Evolutionary conservation across 2,113 vertebrate genomes (phyloP), one percentile per base, ranked within the genome.

Genomic region (Accipiter cooperii): DNA sequence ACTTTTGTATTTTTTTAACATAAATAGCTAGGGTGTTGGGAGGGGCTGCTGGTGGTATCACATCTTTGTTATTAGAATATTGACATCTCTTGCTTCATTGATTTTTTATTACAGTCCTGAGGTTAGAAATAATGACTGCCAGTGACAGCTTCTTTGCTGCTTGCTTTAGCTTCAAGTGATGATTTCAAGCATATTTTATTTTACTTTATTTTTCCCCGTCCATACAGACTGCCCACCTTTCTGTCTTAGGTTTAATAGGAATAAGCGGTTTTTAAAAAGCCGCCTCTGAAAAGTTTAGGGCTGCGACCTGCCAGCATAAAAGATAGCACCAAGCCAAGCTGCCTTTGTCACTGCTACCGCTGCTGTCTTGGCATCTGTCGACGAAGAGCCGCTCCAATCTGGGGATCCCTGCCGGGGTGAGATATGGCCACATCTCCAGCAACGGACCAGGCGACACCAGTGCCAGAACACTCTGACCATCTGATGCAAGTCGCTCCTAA

Each of bases 401-500:
- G 95, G 97, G 97, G 90, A 65, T 98, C 97, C 98, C 98, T 96
- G 98, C 98, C 96, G 98, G 61, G 98, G 98, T 95, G 98, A 97
- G 98, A 98, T 95, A 98, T 96, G 98, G 98, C 98, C 97, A 93
- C 76, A 95, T 98, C 98, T 98, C 98, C 97, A 95, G 42, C 89
- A 88, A 97, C 20, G 95, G 97, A 61, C 96, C 98, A 96, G 96
- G 97, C 97, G 78, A 97, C 98, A 98, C 98, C 95, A 87, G 97
- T 97, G 98, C 99, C 98, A 98, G 98, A 98, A 98, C 98, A 96
- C 97, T 98, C 97, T 93, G 98, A 98, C 98, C 99, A 99, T 99
- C 99, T 99, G 99, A 99, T 99, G 98, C 98, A 98, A 99, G 99
- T 99, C 99, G 98, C 99, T 99, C 99, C 99, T 99, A 99, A 99